A percentile compares a stretch with the other conserved stretches of the same genome.
phyloP scores from a whole-genome alignment of 2,888 invertebrate species.

The Phyllotreta striolata region DNA sequence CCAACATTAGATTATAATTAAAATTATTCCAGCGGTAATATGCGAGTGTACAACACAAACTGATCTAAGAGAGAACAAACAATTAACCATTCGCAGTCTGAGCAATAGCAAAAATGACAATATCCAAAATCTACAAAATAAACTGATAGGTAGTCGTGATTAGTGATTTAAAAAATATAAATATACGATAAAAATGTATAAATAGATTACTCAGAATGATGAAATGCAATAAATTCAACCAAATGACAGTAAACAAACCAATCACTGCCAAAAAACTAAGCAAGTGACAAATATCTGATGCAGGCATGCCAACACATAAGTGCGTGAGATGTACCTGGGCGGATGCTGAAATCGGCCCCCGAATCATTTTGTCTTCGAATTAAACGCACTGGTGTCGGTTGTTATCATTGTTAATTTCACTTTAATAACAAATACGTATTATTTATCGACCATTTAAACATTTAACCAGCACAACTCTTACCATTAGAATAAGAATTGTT shows the following conservation, averaged over 20 bases:
- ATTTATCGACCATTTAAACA: constrained; percentile 6
- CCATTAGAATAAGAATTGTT: too few relatives aligned
- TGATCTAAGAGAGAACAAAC: constrained; percentile 27
- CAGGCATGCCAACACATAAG: constrained; percentile 63
- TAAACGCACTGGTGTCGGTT: constrained; percentile 43
- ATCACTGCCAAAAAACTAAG: constrained; percentile 57
- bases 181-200: constrained; percentile 45
- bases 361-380: constrained; percentile 50
- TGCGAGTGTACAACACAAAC: constrained; percentile 23
- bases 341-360: constrained; percentile 51
- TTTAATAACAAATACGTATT: constrained; percentile 28
- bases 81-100: constrained; percentile 22
- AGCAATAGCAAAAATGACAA: constrained; percentile 52
- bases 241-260: constrained; percentile 52
- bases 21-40: not conserved
- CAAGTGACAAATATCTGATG: constrained; percentile 61
- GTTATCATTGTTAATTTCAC: constrained; percentile 31
- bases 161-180: constrained; percentile 49
- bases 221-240: constrained; percentile 51
- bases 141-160: constrained; percentile 43
- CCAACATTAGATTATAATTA: too few relatives aligned
- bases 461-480: not conserved
- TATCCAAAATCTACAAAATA: constrained; percentile 52
- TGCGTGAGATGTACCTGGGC: constrained; percentile 60
- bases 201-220: constrained; percentile 48